Percentiles rank a stretch among this genome's conserved stretches.
phyloP scores from a whole-genome alignment of 2,888 invertebrate genomes.

The Dicyrtomina minuta region DNA sequence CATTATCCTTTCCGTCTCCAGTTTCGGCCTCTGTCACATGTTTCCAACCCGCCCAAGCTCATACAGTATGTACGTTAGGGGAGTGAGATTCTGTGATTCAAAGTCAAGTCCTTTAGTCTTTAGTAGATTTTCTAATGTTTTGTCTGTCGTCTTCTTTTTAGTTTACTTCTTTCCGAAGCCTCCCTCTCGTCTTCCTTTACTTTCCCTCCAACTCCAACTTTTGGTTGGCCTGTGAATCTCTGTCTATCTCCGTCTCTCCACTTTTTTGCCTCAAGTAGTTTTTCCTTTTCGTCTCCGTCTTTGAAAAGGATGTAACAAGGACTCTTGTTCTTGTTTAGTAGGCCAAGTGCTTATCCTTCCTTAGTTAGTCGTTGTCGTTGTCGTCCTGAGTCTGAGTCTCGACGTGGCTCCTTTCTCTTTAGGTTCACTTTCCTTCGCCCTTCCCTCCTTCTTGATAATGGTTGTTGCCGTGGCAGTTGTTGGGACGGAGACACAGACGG shows the following conservation, averaged over 20 bases:
- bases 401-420: background rate
- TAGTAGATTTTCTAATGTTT: background rate
- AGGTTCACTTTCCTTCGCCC: no score
- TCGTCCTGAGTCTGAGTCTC: no score
- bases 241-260: background rate
- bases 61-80: background rate
- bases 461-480: no score
- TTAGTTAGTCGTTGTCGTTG: background rate
- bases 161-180: background rate
- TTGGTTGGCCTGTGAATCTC: background rate
- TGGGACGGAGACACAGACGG: no score
- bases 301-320: slow-evolving; percentile 6
- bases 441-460: no score
- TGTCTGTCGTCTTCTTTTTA: background rate
- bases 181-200: background rate
- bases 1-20: no score
- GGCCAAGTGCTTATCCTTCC: background rate
- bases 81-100: no score
- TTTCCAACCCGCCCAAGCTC: no score
- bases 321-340: slow-evolving; percentile 9
- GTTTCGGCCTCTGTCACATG: no score
- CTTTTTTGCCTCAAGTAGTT: background rate
- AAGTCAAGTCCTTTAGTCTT: background rate
- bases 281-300: background rate
- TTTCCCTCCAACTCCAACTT: background rate